Conservation (phyloP, 2,888 invertebrate genomes). For the Mesopsocus fuscifrons region DNA sequence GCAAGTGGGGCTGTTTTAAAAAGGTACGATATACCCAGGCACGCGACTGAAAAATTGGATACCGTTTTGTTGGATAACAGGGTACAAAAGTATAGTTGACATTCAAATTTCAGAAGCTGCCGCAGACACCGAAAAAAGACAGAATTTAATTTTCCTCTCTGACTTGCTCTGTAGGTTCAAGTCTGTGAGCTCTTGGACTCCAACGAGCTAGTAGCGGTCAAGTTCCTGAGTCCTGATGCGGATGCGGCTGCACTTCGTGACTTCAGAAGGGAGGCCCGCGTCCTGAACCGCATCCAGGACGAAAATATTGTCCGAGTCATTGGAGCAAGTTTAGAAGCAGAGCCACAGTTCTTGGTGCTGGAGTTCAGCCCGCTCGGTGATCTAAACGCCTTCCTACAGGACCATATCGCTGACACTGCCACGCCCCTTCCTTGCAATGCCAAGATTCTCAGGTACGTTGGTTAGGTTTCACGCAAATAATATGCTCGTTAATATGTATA, state of each 20-base stretch:
- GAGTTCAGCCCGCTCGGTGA: slow-evolving; percentile 73
- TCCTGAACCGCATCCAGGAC: slow-evolving; percentile 47
- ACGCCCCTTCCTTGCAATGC: slow-evolving; percentile 36
- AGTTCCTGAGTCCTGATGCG: slow-evolving; percentile 42
- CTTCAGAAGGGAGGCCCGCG: slow-evolving; percentile 51
- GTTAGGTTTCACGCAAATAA: no score
- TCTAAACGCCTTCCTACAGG: slow-evolving; percentile 59
- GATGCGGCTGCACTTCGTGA: slow-evolving; percentile 38
- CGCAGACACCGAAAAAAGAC: no score
- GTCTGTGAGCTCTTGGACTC: slow-evolving; percentile 35
- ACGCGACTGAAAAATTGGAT: no score
- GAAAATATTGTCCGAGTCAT: slow-evolving; percentile 57
- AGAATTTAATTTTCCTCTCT: no score
- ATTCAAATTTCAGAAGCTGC: no score
- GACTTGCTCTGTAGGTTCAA: slow-evolving; percentile 30
- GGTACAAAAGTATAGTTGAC: no score
- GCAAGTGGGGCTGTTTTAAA: no score
- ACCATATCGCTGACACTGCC: slow-evolving; percentile 49
- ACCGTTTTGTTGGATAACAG: no score
- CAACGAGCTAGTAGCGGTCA: slow-evolving; percentile 45
- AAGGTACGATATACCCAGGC: no score
- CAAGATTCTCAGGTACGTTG: slow-evolving; percentile 50
- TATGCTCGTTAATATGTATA: background rate
- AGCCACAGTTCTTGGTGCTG: slow-evolving; percentile 60
- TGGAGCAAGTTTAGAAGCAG: slow-evolving; percentile 53